These are phyloP conservation scores for Neotoma lepida DNA, from an alignment of 2,113 vertebrate genomes.

Conservation along the genomic window DNA sequence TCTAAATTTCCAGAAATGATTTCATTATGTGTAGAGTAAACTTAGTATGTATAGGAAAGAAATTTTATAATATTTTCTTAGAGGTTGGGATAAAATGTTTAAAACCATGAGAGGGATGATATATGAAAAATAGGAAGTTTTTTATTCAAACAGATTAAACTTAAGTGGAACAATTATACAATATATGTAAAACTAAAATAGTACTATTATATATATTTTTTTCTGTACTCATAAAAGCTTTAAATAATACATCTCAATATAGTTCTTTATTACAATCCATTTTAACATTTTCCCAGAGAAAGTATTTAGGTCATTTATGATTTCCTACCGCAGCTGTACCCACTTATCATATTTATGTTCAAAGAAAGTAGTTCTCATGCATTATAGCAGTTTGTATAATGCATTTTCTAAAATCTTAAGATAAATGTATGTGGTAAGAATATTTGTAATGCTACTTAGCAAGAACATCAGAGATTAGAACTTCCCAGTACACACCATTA, in stretches of 20 bases:
- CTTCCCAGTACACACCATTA: neutral
- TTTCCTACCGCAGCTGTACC: neutral
- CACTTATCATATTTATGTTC: neutral
- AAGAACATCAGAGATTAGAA: constrained; percentile 12
- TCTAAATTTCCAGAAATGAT: no score
- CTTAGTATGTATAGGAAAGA: neutral
- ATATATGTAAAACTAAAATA: neutral
- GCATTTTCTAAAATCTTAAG: constrained; percentile 11
- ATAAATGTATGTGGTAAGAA: neutral
- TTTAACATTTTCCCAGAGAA: neutral
- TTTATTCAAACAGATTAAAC: neutral
- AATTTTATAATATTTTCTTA: constrained; percentile 11
- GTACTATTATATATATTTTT: neutral
- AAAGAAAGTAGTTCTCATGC: neutral
- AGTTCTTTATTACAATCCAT: neutral
- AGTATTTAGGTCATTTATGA: neutral
- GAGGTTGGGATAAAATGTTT: constrained; percentile 43
- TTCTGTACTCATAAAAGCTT: neutral
- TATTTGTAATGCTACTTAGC: neutral
- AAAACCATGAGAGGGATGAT: neutral
- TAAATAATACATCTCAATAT: neutral
- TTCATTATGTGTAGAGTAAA: neutral
- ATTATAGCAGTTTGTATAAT: neutral
- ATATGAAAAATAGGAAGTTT: neutral
- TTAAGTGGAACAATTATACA: neutral